A percentile compares a stretch with the other conserved stretches of the same genome.
Evolutionary conservation across 2,888 invertebrate genomes (phyloP).

Genomic region (Pherbina coryleti): DNA sequence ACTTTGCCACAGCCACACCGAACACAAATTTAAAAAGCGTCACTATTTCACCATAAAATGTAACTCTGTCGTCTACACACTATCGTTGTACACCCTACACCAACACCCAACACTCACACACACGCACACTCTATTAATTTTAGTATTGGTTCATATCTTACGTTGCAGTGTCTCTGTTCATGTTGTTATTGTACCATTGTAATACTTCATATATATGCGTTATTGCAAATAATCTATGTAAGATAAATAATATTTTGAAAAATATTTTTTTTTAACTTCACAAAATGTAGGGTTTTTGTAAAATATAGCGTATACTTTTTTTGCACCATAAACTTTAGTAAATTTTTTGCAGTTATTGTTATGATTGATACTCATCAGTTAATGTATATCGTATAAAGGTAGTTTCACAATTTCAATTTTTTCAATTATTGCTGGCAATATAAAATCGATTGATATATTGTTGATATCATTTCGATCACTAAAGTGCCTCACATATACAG

Average conservation of each 20-base stretch:
- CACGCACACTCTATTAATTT: not conserved
- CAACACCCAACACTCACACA: too few relatives aligned
- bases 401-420: slow-evolving; percentile 20
- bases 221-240: not conserved
- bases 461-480: slow-evolving; percentile 23
- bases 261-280: not conserved
- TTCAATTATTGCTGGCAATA: slow-evolving; percentile 24
- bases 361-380: slow-evolving; percentile 12
- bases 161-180: not conserved
- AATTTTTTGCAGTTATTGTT: slow-evolving; percentile 15
- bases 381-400: not conserved
- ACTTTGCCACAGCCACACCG: not conserved
- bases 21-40: too few relatives aligned
- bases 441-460: not conserved
- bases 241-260: slow-evolving; percentile 1
- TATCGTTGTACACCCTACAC: too few relatives aligned
- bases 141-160: not conserved
- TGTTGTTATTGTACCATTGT: not conserved
- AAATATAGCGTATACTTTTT: slow-evolving; percentile 17
- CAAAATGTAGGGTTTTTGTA: slow-evolving; percentile 16
- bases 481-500: slow-evolving; percentile 16
- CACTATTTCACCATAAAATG: too few relatives aligned
- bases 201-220: slow-evolving; percentile 19
- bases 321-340: slow-evolving; percentile 25
- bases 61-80: too few relatives aligned